Percentiles rank a stretch among this genome's conserved stretches.
phyloP scores from a whole-genome alignment of 2,797 vertebrate species.

The Lutjanus campechanus region DNA sequence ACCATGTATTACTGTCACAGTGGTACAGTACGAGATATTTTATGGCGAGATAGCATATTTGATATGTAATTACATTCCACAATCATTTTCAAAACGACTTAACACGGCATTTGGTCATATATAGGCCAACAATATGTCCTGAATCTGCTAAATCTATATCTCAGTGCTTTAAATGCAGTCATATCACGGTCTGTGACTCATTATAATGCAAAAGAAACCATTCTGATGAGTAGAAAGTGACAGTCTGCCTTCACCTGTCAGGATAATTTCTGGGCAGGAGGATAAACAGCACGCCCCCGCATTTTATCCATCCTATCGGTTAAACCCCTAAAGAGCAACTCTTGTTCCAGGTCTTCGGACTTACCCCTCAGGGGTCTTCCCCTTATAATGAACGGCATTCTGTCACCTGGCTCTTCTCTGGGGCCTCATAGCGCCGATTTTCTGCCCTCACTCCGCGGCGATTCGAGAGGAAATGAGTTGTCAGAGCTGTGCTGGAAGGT shows the following conservation, averaged over 20 bases:
- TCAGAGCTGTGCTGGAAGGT: conserved; percentile 83
- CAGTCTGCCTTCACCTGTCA: not conserved
- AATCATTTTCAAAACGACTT: not conserved
- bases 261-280: conserved; percentile 7
- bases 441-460: conserved; percentile 63
- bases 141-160: not conserved
- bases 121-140: not conserved
- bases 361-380: conserved; percentile 82
- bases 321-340: not conserved
- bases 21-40: no score
- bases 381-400: conserved; percentile 83
- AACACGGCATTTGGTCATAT: not conserved
- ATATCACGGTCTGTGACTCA: not conserved
- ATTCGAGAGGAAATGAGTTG: conserved; percentile 78
- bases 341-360: conserved; percentile 36
- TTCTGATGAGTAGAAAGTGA: not conserved
- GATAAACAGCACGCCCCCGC: conserved; percentile 16
- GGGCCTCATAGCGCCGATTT: conserved; percentile 70
- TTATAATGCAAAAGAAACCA: not conserved
- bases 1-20: no score
- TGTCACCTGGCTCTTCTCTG: conserved; percentile 80
- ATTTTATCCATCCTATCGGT: not conserved
- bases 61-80: no score
- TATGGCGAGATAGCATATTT: no score
- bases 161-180: not conserved